Conservation (phyloP, 2,797 vertebrate genomes). For the Takifugu rubripes region DNA sequence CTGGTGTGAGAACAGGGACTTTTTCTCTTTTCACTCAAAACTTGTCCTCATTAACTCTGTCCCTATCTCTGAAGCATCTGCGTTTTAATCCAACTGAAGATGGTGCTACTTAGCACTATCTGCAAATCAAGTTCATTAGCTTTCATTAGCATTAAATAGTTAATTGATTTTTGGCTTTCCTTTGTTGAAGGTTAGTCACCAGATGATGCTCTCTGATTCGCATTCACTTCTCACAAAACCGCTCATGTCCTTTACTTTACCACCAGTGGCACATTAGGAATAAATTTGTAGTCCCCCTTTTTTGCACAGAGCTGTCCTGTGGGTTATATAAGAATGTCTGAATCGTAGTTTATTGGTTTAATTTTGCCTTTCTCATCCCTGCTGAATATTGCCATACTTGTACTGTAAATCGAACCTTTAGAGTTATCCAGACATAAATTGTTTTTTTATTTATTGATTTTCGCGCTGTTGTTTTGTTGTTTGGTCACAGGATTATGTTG, state of each 20-base stretch:
- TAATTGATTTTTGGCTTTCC: slow-evolving; percentile 27
- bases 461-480: slow-evolving; percentile 48
- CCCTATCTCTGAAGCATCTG: slow-evolving; percentile 37
- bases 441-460: slow-evolving; percentile 31
- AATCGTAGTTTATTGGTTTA: slow-evolving; percentile 5
- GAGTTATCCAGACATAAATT: slow-evolving; percentile 12
- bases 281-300: no score
- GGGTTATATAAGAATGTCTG: no score
- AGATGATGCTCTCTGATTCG: slow-evolving; percentile 19
- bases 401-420: slow-evolving; percentile 14
- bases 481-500: slow-evolving; percentile 81
- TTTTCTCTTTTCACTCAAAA: slow-evolving; percentile 14
- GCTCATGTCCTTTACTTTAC: slow-evolving; percentile 3
- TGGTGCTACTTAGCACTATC: slow-evolving; percentile 42
- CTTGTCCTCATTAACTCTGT: slow-evolving; percentile 27
- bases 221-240: slow-evolving; percentile 18
- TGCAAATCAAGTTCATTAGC: slow-evolving; percentile 49
- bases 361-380: slow-evolving; percentile 3
- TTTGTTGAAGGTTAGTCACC: slow-evolving; percentile 24
- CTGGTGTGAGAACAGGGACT: slow-evolving; percentile 20
- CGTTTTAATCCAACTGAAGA: slow-evolving; percentile 45
- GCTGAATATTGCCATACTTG: slow-evolving; percentile 21
- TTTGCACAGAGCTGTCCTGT: no score
- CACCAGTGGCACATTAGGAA: no score
- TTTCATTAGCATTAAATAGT: slow-evolving; percentile 42